These are phyloP conservation scores for Contarinia nasturtii DNA, from an alignment of 1,140 invertebrate species.

Conservation along the genomic window DNA sequence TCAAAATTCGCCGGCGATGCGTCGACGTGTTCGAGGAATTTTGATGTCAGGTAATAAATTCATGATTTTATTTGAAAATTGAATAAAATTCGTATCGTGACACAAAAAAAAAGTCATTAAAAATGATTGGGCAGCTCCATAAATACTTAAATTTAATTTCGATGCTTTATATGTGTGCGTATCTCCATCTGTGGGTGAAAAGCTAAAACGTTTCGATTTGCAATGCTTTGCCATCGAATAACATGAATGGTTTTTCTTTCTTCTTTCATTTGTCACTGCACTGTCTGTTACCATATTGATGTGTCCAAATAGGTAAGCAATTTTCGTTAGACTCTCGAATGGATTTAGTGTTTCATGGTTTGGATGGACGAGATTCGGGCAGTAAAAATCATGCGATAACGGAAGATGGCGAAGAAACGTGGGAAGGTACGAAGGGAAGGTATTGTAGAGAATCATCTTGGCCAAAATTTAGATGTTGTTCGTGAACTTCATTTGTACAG, in stretches of 20 bases:
- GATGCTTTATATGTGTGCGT: not conserved
- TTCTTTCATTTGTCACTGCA: too few relatives aligned
- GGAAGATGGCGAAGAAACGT: constrained; percentile 18
- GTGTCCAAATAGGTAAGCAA: constrained; percentile 42
- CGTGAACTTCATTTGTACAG: not conserved
- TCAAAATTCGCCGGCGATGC: constrained; percentile 39
- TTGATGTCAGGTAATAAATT: constrained; percentile 51
- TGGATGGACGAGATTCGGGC: constrained; percentile 1
- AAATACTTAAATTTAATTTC: too few relatives aligned
- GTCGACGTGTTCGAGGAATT: constrained; percentile 66
- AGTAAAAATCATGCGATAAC: constrained; percentile 9
- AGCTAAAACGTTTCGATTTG: not conserved
- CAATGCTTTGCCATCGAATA: not conserved
- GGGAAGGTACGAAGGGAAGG: constrained; percentile 25
- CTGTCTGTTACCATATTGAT: not conserved
- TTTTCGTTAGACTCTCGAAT: constrained; percentile 80
- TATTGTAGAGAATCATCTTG: constrained; percentile 6
- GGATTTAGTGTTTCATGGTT: constrained; percentile 46
- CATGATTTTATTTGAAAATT: not conserved
- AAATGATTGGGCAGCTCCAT: not conserved
- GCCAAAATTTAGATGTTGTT: not conserved
- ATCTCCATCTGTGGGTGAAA: too few relatives aligned
- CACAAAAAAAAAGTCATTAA: too few relatives aligned
- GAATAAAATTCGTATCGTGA: too few relatives aligned
- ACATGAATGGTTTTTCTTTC: not conserved